phyloP scores from a whole-genome alignment of 35 echinoderm and acorn worm species.

The Amphiura filiformis region DNA sequence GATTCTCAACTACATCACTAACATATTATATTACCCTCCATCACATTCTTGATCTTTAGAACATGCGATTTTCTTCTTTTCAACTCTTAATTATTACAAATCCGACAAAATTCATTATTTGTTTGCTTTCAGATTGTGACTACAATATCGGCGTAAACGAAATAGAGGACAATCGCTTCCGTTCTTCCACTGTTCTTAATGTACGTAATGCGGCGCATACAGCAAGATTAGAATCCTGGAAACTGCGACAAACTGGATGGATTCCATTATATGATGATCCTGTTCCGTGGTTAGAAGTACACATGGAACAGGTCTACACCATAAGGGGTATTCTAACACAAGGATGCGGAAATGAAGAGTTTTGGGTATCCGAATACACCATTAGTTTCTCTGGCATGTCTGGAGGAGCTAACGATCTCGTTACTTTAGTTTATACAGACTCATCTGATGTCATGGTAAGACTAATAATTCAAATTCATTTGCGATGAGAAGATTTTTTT shows the following conservation, averaged over 20 bases:
- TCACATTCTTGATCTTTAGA: too few species aligned
- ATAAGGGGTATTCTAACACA: constrained; percentile 60
- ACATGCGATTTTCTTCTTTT: too few species aligned
- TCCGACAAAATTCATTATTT: too few species aligned
- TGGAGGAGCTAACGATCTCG: background rate
- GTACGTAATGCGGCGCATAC: background rate
- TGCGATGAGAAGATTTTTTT: too few species aligned
- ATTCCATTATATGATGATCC: constrained; percentile 23
- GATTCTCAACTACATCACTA: too few species aligned
- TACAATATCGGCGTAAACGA: background rate
- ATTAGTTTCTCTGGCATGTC: constrained; percentile 17
- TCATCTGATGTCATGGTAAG: too few species aligned
- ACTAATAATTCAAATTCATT: too few species aligned
- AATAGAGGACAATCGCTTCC: background rate
- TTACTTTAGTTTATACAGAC: background rate
- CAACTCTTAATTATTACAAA: too few species aligned
- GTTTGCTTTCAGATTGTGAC: background rate
- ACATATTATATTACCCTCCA: too few species aligned
- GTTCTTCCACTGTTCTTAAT: background rate
- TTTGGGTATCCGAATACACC: constrained; percentile 17
- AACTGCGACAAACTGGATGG: constrained; percentile 41
- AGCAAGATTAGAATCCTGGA: background rate
- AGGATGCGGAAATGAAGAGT: constrained; percentile 36
- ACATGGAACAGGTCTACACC: constrained; percentile 15
- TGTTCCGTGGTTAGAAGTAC: constrained; percentile 45